Base-by-base conservation (phyloP, 2,113 vertebrate genomes). In the Halichoerus grypus region DNA sequence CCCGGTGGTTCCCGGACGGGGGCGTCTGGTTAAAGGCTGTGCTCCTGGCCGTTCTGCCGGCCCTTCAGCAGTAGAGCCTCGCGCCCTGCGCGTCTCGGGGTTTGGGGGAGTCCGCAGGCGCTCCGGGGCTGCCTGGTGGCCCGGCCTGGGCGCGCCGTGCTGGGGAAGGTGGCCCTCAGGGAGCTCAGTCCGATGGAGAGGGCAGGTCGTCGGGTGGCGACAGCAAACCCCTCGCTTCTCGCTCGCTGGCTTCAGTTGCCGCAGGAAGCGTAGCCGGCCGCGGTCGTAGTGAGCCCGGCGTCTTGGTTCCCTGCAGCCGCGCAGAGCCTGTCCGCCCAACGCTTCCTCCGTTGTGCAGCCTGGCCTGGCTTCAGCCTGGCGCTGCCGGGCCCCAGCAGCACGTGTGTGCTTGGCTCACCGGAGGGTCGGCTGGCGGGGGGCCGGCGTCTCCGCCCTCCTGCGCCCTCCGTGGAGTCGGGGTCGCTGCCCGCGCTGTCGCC, bases 71-170 rank as follows among this genome's bases (percentile, higher is more conserved):
- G 63, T 1, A 4, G 10, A 31, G 5, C 63, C 13, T 15, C 2
- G 12, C 28, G 28, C 63, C 31, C 63, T 5, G 28, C 0, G 63
- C 31, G 31, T 22, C 31, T 33, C 4, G 63, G 26, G 63, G 31
- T 33, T 3, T 16, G 63, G 63, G 63, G 5, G 16, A 0, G 5
- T 31, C 28, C 0, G 13, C 3, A 6, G 6, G 5, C 31, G 0
- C 15, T 31, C 15, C 28, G 9, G 63, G 63, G 28, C 63, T 7
- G 63, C 63, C 63, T 31, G 61, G 5, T 15, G 26, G 6, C 63
- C 28, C 13, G 63, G 63, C 13, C 63, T 15, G 63, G 28, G 63
- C 14, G 13, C 1, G 28, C 26, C 12, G 13, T 65, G 61, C 63
- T 3, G 14, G 14, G 63, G 2, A 65, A 16, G 15, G 31, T 16